These are phyloP conservation scores for Eulemur mongoz DNA, from an alignment of 2,797 vertebrate genomes.

Conservation along the genomic window DNA sequence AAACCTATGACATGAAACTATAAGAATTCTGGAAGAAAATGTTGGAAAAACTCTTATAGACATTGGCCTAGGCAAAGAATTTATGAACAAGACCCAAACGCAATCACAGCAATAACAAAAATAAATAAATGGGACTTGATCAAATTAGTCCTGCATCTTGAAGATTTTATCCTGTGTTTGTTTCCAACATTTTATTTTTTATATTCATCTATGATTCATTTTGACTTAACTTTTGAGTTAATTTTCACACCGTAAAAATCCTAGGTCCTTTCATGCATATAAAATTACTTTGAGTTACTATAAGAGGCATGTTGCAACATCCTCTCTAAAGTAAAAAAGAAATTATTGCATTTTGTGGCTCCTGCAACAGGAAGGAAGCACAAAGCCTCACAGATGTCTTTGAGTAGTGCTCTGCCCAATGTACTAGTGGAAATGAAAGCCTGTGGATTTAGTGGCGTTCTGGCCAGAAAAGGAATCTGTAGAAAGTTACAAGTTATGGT, in stretches of 20 bases:
- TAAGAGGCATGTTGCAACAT: background rate
- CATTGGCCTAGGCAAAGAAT: too few species aligned
- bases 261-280: background rate
- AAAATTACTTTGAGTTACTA: background rate
- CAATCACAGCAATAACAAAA: too few species aligned
- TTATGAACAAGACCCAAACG: too few species aligned
- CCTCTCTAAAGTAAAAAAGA: background rate
- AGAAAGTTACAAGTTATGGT: background rate
- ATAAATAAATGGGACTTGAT: too few species aligned
- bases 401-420: background rate
- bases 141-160: background rate
- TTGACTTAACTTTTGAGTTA: background rate
- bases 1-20: too few species aligned
- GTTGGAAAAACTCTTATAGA: too few species aligned
- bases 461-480: background rate
- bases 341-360: background rate
- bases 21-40: too few species aligned
- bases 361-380: background rate
- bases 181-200: background rate
- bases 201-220: background rate
- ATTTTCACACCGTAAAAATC: background rate
- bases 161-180: background rate
- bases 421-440: background rate
- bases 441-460: background rate
- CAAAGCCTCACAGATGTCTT: too few species aligned